phyloP scores from a whole-genome alignment of 2,797 vertebrate species.

The Phyllotis vaccarum region DNA sequence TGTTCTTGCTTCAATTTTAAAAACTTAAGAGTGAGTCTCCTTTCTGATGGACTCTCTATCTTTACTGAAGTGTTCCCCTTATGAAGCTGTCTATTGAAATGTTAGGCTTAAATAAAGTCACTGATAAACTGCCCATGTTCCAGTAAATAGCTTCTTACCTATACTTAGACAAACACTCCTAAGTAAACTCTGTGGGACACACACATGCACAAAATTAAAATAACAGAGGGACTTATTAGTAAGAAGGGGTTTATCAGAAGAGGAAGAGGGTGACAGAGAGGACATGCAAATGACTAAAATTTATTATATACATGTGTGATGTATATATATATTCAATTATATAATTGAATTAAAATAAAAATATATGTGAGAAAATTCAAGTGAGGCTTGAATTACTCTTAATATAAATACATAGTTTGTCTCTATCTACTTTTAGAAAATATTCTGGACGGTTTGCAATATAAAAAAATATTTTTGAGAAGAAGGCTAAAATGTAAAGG shows the following conservation, averaged over 20 bases:
- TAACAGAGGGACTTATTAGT: too few species aligned
- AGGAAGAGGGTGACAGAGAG: not conserved
- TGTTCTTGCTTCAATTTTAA: slow-evolving; percentile 45
- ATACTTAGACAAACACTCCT: not conserved
- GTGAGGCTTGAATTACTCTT: not conserved
- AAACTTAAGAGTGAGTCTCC: slow-evolving; percentile 31
- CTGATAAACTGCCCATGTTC: not conserved
- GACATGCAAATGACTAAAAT: not conserved
- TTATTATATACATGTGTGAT: not conserved
- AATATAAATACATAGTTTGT: slow-evolving; percentile 31
- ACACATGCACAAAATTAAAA: not conserved
- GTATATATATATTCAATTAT: too few species aligned
- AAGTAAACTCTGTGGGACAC: not conserved
- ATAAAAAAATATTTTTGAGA: slow-evolving; percentile 42
- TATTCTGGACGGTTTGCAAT: slow-evolving; percentile 10
- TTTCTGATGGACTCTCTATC: not conserved
- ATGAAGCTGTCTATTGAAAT: slow-evolving; percentile 24
- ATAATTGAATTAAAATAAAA: not conserved
- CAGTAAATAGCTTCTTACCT: not conserved
- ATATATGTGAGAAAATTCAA: slow-evolving; percentile 54
- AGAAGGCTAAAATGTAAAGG: slow-evolving; percentile 50
- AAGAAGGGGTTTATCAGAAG: not conserved
- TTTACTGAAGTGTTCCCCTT: slow-evolving; percentile 52
- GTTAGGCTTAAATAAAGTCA: not conserved
- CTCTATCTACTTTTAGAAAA: slow-evolving; percentile 6